phyloP scores from a whole-genome alignment of 2,113 vertebrate species.

The Cheilinus undulatus region DNA sequence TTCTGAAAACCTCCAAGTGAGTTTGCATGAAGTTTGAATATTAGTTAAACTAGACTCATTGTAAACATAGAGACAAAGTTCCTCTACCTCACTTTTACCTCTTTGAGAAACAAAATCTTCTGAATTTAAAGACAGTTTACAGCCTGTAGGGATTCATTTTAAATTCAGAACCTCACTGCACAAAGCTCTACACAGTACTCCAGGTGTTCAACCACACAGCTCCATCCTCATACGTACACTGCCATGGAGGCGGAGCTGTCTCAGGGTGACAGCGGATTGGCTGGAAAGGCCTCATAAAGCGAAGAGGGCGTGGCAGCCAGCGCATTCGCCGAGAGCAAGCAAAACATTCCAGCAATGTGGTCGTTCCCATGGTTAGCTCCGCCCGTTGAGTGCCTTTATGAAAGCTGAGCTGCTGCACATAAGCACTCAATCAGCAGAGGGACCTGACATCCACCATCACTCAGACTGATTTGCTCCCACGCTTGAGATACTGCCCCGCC shows the following conservation, averaged over 20 bases:
- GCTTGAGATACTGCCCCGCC: conserved; percentile 8
- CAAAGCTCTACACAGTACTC: background rate
- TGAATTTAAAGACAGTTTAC: too few species aligned
- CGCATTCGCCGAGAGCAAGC: conserved; percentile 69
- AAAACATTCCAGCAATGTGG: conserved; percentile 84
- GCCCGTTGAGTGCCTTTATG: conserved; percentile 41
- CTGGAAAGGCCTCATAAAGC: conserved; percentile 75
- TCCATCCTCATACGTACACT: conserved; percentile 81
- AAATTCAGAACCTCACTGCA: background rate
- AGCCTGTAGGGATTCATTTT: background rate
- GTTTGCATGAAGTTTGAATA: too few species aligned
- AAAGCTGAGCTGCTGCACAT: conserved; percentile 52
- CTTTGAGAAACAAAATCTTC: too few species aligned
- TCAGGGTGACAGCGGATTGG: conserved; percentile 86
- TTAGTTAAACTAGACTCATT: too few species aligned
- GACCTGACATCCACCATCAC: conserved; percentile 46
- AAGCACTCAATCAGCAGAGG: conserved; percentile 39
- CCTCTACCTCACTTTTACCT: too few species aligned
- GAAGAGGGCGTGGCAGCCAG: conserved; percentile 64
- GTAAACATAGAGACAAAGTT: too few species aligned
- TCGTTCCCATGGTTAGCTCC: conserved; percentile 76
- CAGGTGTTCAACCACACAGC: background rate
- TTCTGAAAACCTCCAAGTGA: too few species aligned
- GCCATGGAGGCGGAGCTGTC: conserved; percentile 67
- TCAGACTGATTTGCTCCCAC: conserved; percentile 41